Evolutionary conservation across 2,888 invertebrate species (phyloP).

Genomic region (Microdon myrmicae): DNA sequence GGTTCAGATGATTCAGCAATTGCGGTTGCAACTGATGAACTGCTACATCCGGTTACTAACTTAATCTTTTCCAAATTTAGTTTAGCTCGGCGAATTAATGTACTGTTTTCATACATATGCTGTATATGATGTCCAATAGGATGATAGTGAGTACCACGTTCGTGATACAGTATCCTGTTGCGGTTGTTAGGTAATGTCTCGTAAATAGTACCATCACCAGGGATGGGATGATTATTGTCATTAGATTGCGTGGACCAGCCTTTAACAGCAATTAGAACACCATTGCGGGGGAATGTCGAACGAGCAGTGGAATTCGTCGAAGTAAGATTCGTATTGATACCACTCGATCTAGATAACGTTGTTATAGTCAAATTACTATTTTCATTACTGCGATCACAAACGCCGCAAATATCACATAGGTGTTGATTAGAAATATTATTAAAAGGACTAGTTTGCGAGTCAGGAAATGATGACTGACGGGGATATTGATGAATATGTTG

Average conservation of each 20-base stretch:
- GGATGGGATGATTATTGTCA: conserved; percentile 48
- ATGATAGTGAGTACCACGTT: conserved; percentile 32
- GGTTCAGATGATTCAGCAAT: conserved; percentile 55
- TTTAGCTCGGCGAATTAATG: conserved; percentile 57
- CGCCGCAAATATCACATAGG: conserved; percentile 61
- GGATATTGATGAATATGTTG: conserved; percentile 53
- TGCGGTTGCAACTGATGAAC: conserved; percentile 34
- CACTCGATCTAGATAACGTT: conserved; percentile 60
- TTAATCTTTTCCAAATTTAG: conserved; percentile 46
- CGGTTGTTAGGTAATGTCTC: conserved; percentile 54
- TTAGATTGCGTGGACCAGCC: conserved; percentile 70
- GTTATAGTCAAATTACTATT: conserved; percentile 66
- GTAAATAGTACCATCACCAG: conserved; percentile 40
- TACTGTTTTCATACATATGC: conserved; percentile 64
- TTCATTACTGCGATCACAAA: conserved; percentile 68
- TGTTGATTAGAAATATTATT: conserved; percentile 49
- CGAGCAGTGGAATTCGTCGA: conserved; percentile 41
- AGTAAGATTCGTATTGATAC: conserved; percentile 52
- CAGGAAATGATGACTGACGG: conserved; percentile 55
- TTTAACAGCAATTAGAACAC: conserved; percentile 74
- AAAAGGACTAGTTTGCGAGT: conserved; percentile 50
- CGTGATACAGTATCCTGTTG: conserved; percentile 26
- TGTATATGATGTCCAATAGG: conserved; percentile 45
- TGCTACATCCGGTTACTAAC: conserved; percentile 25
- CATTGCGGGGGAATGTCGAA: conserved; percentile 66